These are phyloP conservation scores for Aythya baeri DNA, from an alignment of 2,113 vertebrate species.

Conservation along the genomic window DNA sequence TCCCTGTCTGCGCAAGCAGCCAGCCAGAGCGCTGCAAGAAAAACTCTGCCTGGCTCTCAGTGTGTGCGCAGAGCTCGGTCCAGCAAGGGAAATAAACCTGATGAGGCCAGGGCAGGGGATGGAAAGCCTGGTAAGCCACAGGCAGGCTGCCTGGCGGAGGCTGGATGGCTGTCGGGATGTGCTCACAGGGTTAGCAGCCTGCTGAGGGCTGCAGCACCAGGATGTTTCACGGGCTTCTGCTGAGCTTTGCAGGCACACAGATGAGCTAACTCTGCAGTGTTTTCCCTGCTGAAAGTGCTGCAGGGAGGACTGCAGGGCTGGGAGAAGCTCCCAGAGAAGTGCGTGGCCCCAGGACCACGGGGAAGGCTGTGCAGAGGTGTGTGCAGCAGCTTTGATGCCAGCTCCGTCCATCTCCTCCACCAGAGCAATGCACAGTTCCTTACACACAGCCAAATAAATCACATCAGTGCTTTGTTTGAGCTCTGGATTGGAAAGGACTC, in stretches of 20 bases:
- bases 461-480: neutral
- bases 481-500: neutral
- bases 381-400: neutral
- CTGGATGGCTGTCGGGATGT: neutral
- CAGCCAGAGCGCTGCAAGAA: neutral
- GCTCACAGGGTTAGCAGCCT: neutral
- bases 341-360: rapidly evolving
- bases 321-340: neutral
- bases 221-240: neutral
- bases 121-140: neutral
- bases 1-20: neutral
- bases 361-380: neutral
- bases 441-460: neutral
- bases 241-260: neutral
- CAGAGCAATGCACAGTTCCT: neutral
- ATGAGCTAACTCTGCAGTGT: neutral
- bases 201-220: neutral
- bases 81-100: neutral
- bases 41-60: neutral
- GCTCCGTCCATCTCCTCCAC: neutral
- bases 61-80: neutral
- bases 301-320: neutral
- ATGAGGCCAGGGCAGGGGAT: neutral
- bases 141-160: neutral
- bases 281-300: neutral